phyloP scores from a whole-genome alignment of 2,888 invertebrate species.

The Melipona bicolor region DNA sequence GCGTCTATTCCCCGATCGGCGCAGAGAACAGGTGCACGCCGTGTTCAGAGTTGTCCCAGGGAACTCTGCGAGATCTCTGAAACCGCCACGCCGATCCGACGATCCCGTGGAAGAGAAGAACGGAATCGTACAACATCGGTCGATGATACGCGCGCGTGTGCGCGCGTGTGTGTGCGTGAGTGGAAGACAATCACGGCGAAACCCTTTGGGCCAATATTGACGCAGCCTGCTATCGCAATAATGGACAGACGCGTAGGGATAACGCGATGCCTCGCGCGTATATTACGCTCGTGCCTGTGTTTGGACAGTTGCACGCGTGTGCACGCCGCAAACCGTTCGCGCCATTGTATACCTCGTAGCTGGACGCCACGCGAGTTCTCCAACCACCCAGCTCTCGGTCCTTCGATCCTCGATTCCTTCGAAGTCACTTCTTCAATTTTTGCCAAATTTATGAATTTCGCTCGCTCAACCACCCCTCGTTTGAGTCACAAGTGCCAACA shows the following conservation, averaged over 20 bases:
- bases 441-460: too few species aligned
- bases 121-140: constrained; percentile 24
- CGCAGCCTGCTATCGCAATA: constrained; percentile 80
- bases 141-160: background rate
- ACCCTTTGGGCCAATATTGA: constrained; percentile 82
- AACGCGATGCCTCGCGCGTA: constrained; percentile 73
- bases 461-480: too few species aligned
- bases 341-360: constrained; percentile 25
- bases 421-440: too few species aligned
- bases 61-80: constrained; percentile 37
- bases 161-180: constrained; percentile 47
- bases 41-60: constrained; percentile 43
- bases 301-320: constrained; percentile 67
- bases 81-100: constrained; percentile 29
- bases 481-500: too few species aligned
- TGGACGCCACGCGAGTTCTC: constrained; percentile 22
- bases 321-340: constrained; percentile 16
- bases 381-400: background rate
- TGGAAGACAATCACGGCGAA: constrained; percentile 80
- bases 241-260: constrained; percentile 77
- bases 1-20: background rate
- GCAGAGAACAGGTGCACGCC: background rate
- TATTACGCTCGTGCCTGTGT: constrained; percentile 69
- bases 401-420: too few species aligned
- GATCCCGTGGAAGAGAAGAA: constrained; percentile 20